These are phyloP conservation scores for pig (Sus scrofa) DNA, from an alignment of 2,113 vertebrate species.

Conservation along the genomic window DNA sequence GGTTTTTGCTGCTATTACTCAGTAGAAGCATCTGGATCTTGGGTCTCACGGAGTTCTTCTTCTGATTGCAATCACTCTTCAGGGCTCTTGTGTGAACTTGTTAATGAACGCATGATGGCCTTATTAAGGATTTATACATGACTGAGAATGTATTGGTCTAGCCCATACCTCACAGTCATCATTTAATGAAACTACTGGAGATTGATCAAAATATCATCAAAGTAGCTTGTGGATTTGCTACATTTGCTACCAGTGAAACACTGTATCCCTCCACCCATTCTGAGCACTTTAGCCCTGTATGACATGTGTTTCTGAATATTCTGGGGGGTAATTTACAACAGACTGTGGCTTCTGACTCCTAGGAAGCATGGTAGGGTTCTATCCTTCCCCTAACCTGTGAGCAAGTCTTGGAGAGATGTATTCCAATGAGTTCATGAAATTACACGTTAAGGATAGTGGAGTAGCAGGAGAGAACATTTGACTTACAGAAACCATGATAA, in stretches of 20 bases:
- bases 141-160: background rate
- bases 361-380: background rate
- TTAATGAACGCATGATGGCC: background rate
- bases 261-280: background rate
- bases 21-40: background rate
- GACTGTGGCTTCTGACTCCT: background rate
- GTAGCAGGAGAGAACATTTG: rapidly evolving
- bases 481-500: background rate
- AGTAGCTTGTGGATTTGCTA: background rate
- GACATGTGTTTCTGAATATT: background rate
- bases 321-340: background rate
- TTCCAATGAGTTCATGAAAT: background rate
- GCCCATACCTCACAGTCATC: background rate
- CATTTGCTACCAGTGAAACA: background rate
- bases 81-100: background rate
- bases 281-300: background rate
- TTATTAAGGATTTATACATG: background rate
- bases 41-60: background rate
- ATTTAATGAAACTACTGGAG: background rate
- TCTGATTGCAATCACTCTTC: background rate
- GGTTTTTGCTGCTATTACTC: background rate
- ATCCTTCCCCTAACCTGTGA: background rate
- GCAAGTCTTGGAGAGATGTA: background rate
- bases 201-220: background rate
- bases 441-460: too few species aligned